Conservation (phyloP, 2,797 vertebrate species). For the Cyprinella venusta region DNA sequence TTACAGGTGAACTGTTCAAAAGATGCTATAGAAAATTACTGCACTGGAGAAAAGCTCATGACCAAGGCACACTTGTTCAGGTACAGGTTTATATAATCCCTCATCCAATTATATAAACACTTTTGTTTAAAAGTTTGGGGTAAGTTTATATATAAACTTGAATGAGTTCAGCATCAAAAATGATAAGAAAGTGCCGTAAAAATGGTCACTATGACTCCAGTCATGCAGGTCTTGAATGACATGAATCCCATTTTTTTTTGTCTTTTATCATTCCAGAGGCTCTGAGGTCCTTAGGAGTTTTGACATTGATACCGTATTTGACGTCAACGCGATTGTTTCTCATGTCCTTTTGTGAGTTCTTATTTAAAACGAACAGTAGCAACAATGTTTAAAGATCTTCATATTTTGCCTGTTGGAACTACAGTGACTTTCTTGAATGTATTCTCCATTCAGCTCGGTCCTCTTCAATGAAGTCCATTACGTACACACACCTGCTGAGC, state of each 20-base stretch:
- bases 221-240: background rate
- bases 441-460: constrained; percentile 77
- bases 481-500: constrained; percentile 80
- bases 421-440: background rate
- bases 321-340: constrained; percentile 88
- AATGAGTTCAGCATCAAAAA: background rate
- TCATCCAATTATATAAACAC: background rate
- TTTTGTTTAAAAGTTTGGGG: background rate
- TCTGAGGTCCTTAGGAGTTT: constrained; percentile 85
- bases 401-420: background rate
- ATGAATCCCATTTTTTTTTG: background rate
- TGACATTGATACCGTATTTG: constrained; percentile 88
- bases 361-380: background rate
- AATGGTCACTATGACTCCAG: background rate
- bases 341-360: constrained; percentile 92
- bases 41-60: constrained; percentile 76
- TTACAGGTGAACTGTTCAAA: constrained; percentile 86
- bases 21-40: constrained; percentile 80
- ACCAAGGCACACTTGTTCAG: constrained; percentile 89
- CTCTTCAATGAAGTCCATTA: constrained; percentile 93
- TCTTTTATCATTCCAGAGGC: constrained; percentile 72
- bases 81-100: constrained; percentile 67
- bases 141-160: too few relatives aligned
- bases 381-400: background rate
- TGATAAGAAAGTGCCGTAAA: background rate